Evolutionary conservation across 2,797 vertebrate species (phyloP).

Genomic region (Sebastes hubbsi): DNA sequence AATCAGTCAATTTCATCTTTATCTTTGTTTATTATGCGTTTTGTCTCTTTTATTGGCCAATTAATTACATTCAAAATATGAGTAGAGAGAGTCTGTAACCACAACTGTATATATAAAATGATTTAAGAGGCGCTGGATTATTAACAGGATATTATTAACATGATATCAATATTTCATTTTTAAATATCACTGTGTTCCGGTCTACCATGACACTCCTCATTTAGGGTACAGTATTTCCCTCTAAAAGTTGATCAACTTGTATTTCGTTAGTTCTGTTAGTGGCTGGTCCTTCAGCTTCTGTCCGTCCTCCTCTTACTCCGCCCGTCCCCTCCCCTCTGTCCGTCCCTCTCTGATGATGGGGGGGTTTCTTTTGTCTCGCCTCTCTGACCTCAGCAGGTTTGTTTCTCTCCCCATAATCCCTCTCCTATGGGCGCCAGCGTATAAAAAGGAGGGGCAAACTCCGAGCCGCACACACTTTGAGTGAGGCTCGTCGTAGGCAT

Average conservation of each 20-base stretch:
- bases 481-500: conserved; percentile 75
- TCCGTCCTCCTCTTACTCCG: conserved; percentile 13
- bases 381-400: conserved; percentile 82
- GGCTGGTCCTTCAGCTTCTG: conserved; percentile 3
- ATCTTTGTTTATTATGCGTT: too few species aligned
- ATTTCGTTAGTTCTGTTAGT: background rate
- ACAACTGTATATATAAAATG: too few species aligned
- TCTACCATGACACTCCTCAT: background rate
- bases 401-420: conserved; percentile 82
- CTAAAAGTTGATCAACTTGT: background rate
- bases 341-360: conserved; percentile 80
- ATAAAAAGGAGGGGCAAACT: conserved; percentile 75
- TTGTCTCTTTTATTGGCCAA: too few species aligned
- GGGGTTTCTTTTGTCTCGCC: conserved; percentile 78
- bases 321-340: conserved; percentile 22
- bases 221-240: background rate
- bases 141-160: too few species aligned
- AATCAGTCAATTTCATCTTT: too few species aligned
- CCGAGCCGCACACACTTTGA: conserved; percentile 78
- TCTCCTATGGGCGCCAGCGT: conserved; percentile 81
- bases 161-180: too few species aligned
- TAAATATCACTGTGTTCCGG: too few species aligned
- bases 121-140: too few species aligned
- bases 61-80: too few species aligned
- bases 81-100: too few species aligned